Conservation (phyloP, 2,113 vertebrate species). For the Corythoichthys intestinalis region DNA sequence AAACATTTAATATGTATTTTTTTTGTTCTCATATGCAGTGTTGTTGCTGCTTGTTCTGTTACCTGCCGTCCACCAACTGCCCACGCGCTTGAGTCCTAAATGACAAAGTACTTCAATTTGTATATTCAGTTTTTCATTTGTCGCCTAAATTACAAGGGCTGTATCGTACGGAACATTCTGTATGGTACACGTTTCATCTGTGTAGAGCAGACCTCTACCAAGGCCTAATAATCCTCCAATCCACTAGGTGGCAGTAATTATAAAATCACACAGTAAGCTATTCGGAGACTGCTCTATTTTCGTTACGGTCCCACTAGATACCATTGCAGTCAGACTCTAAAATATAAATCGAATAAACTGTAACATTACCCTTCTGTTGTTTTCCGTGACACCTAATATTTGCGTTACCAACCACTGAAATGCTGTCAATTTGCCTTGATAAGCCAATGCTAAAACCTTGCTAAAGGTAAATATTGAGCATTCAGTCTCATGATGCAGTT, state of each 20-base stretch:
- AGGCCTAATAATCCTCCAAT: too few species aligned
- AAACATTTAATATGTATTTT: background rate
- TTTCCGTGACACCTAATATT: background rate
- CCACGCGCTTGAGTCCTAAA: constrained; percentile 63
- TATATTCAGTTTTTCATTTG: background rate
- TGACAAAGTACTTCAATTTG: constrained; percentile 64
- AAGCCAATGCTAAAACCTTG: background rate
- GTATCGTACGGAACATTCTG: too few species aligned
- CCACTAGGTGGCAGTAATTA: too few species aligned
- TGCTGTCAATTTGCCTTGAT: background rate
- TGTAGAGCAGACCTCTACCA: too few species aligned
- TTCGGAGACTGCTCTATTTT: too few species aligned
- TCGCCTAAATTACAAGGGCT: background rate
- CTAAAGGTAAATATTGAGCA: background rate
- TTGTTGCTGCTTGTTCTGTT: constrained; percentile 35
- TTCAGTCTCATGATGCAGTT: background rate
- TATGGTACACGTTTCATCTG: too few species aligned
- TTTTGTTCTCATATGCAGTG: constrained; percentile 1
- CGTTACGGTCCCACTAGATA: background rate
- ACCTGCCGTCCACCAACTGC: constrained; percentile 44
- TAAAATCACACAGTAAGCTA: too few species aligned
- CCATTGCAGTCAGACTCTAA: background rate
- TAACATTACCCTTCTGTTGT: background rate
- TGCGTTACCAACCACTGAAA: background rate
- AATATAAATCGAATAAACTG: background rate